Evolutionary conservation across 2,113 vertebrate species (phyloP).

Genomic region (Antigone vipio): DNA sequence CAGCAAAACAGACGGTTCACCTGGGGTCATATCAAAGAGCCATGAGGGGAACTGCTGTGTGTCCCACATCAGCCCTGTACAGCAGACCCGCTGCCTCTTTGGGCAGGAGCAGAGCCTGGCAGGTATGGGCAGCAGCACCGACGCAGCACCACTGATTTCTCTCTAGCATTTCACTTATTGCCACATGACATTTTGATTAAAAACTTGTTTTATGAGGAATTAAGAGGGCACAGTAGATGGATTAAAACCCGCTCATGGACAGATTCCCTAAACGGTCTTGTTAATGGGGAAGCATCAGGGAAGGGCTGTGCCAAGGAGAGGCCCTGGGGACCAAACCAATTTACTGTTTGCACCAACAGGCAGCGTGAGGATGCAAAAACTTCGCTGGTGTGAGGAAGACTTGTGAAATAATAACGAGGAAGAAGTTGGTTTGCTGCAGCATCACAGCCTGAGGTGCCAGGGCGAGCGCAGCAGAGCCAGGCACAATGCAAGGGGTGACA

Average conservation of each 20-base stretch:
- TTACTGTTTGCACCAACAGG: background rate
- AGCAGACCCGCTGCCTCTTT: background rate
- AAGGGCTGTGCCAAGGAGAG: background rate
- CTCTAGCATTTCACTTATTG: background rate
- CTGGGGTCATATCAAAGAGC: background rate
- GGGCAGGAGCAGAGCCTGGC: background rate
- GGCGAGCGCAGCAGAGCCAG: background rate
- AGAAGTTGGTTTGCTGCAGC: background rate
- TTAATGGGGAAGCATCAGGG: background rate
- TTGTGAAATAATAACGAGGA: background rate
- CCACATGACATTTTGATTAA: conserved; percentile 31
- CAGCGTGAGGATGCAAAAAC: background rate
- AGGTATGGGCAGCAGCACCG: background rate
- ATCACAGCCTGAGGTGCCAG: background rate
- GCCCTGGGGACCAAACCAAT: background rate
- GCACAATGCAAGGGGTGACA: background rate
- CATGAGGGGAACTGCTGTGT: accelerated
- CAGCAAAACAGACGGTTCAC: background rate
- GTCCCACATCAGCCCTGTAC: background rate
- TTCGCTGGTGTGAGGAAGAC: background rate
- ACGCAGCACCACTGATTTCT: background rate
- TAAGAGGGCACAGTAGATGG: conserved; percentile 9
- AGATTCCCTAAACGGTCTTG: background rate
- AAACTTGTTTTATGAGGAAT: conserved; percentile 34
- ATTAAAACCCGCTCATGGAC: background rate